phyloP scores from a whole-genome alignment of 2,888 invertebrate species.

The Eledone cirrhosa region DNA sequence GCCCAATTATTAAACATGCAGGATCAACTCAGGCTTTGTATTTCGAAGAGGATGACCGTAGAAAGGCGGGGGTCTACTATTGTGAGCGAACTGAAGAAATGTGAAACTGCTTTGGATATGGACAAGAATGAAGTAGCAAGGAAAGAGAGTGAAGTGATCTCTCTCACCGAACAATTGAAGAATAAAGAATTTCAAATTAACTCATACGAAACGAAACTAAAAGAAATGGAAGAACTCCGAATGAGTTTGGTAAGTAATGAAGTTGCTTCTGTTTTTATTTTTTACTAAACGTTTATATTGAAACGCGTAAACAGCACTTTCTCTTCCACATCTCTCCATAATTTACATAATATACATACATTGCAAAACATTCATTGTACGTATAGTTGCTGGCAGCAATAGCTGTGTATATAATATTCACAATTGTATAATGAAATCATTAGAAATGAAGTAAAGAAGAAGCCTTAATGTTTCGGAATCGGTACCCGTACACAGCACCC shows the following conservation, averaged over 20 bases:
- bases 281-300: too few species aligned
- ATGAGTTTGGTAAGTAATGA: constrained; percentile 6
- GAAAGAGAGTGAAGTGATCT: constrained; percentile 33
- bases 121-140: constrained; percentile 34
- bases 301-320: too few species aligned
- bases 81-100: constrained; percentile 38
- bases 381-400: too few species aligned
- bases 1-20: constrained; percentile 34
- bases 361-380: too few species aligned
- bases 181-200: constrained; percentile 26
- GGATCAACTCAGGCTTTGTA: constrained; percentile 41
- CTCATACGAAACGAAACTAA: constrained; percentile 26
- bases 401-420: too few species aligned
- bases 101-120: constrained; percentile 36
- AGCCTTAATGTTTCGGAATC: too few species aligned
- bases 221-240: constrained; percentile 24
- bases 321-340: too few species aligned
- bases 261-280: not conserved
- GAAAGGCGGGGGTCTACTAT: constrained; percentile 44
- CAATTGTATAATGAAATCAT: too few species aligned
- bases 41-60: constrained; percentile 43
- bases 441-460: too few species aligned
- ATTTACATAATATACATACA: too few species aligned
- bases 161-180: constrained; percentile 30
- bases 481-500: too few species aligned